Evolutionary conservation across 2,113 vertebrate species (phyloP), one percentile per base, ranked within the genome.

Genomic region (Raja brachyura): DNA sequence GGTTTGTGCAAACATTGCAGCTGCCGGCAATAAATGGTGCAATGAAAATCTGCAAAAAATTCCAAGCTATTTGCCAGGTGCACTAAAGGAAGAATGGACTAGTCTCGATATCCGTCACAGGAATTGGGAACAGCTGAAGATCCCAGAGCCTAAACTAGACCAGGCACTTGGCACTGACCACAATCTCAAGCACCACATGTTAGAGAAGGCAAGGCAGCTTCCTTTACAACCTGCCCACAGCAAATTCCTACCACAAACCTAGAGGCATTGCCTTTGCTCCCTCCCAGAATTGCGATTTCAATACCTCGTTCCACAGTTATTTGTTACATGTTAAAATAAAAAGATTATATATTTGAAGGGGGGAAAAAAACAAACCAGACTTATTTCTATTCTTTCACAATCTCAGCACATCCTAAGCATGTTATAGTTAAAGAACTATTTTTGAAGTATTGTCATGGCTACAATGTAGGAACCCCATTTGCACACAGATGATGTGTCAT

Each of bases 11-110:
- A 92, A 92, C 90, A 73, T 20, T 73, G 66, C 90, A 92, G 90
- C 90, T 92, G 90, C 90, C 10, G 90, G 90, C 90, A 92, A 92
- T 92, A 92, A 92, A 92, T 73, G 90, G 66, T 92, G 39, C 90
- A 92, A 39, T 73, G 83, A 88, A 88, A 88, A 88, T 88, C 83
- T 88, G 83, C 83, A 88, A 63, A 88, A 88, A 73, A 73, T 92
- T 92, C 90, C 66, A 73, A 92, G 90, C 33, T 73, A 92, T 92
- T 92, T 92, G 90, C 90, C 90, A 92, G 90, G 90, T 92, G 90
- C 68, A 73, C 39, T 39, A 25, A 78, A 54, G 68, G 68, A 92
- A 39, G 59, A 88, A 66, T 88, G 83, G 83, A 66, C 83, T 31
- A 5, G 10, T 56, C 81, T 85, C 81, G 56, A 10, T 85, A 85